Conservation (phyloP, 2,113 vertebrate species). For the Bubo scandiacus region DNA sequence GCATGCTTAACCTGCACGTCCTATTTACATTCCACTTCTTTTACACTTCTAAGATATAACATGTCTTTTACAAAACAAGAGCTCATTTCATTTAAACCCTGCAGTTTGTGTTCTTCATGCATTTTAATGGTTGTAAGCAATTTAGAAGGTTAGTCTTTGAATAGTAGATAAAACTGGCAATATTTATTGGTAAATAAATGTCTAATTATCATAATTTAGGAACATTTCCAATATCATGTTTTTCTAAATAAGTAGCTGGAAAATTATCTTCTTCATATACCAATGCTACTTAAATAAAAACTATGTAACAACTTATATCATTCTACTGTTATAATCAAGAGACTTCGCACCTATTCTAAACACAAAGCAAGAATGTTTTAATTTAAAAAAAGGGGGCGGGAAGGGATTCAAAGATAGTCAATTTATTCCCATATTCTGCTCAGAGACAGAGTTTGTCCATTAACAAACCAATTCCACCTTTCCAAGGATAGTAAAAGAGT, state of each 20-base stretch:
- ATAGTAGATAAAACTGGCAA: slow-evolving; percentile 39
- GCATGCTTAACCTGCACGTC: neutral
- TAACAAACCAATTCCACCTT: neutral
- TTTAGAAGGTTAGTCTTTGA: slow-evolving; percentile 22
- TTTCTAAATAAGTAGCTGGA: neutral
- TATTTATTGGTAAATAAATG: slow-evolving; percentile 60
- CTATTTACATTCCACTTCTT: slow-evolving; percentile 27
- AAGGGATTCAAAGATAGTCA: neutral
- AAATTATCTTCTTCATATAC: neutral
- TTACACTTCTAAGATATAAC: neutral
- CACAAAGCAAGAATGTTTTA: neutral
- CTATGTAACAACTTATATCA: neutral
- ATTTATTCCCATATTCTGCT: neutral
- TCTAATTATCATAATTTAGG: slow-evolving; percentile 59
- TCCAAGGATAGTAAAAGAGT: neutral
- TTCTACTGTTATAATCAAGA: neutral
- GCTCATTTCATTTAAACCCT: neutral
- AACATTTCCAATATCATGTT: slow-evolving; percentile 38
- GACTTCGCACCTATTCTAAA: neutral
- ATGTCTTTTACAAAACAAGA: neutral
- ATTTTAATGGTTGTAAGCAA: slow-evolving; percentile 20
- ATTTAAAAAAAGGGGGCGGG: too few relatives aligned
- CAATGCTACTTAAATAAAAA: neutral
- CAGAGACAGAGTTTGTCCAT: neutral
- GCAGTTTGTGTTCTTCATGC: neutral